Base-by-base conservation (phyloP, 2,113 vertebrate genomes). In the Gila orcuttii region DNA sequence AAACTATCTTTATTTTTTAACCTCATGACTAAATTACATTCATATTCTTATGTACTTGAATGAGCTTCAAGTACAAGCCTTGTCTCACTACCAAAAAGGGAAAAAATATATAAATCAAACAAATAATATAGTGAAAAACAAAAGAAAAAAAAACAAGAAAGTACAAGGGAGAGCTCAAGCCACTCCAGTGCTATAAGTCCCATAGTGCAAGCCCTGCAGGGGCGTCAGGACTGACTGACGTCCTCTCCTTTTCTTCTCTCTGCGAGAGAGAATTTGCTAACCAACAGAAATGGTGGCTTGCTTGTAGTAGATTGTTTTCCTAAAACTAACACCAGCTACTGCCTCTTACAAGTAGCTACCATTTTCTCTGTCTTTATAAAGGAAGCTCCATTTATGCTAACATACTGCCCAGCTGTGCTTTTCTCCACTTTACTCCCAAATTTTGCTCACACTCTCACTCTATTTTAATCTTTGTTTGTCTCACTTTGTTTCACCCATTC, bases 21-120 rank as follows among this genome's bases (percentile, higher is more conserved):
- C 92, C 93, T 94, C 91, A 91, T 92, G 92, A 95, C 94, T 94
- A 95, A 89, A 94, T 92, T 95, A 96, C 95, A 96, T 96, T 96
- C 95, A 95, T 94, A 89, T 94, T 92, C 90, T 91, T 91, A 89
- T 93, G 93, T 89, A 92, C 91, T 88, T 86, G 87, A 87, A 91
- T 80, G 25, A 89, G 92, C 89, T 86, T 90, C 90, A 91, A 91
- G 90, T 90, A 89, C 89, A 93, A 93, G 86, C 90, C 93, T 91
- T 90, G 88, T 93, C 91, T 92, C 90, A 90, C 93, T 83, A 91
- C 92, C 90, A 91, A 92, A 79, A 91, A 92, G 90, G 92, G 92
- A 92, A 90, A 28, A 92, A 93, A 93, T 75, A 82, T 64, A 71
- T 90, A 89, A 94, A 93, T 93, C 88, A 93, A 91, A 89, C 85